Base-by-base conservation (phyloP, 2,797 vertebrate genomes). In the Acipenser transmontanus region DNA sequence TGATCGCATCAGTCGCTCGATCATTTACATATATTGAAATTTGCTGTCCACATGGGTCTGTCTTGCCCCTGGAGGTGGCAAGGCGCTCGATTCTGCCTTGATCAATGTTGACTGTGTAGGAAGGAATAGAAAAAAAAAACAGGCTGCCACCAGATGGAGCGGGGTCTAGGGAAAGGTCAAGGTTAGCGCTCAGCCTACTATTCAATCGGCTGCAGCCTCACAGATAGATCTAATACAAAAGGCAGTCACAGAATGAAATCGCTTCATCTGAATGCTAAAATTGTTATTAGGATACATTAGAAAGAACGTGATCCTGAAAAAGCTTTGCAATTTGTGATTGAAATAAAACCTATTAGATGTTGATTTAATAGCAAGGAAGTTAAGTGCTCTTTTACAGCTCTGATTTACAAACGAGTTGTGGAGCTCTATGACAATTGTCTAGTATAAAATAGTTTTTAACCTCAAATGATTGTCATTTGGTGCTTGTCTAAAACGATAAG, bases 61-160 rank as follows among this genome's bases (percentile, higher is more conserved):
- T 85, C 83, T 78, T 79, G 81, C 86, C 86, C 83, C 86, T 76
- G 79, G 80, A 89, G 87, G 83, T 82, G 86, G 84, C 69, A 71
- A 80, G 77, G 85, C 75, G 85, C 87, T 90, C 80, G 73, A 83
- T 89, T 87, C 80, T 63, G 84, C 91, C 92, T 89, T 93, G 93
- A 94, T 94, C 93, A 92, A 89, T 93, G 90, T 91, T 89, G 86
- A 81, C 86, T 89, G 86, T 81, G 87, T 89, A 84, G 84, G 82
- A 82, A 84, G 83, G 76, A 81, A 74, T 73, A 83, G 74, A 72
- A 75, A 54, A 54, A 54, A 54, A 8, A 77, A 68, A 47, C 85
- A 90, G 89, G 88, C 88, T 91, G 85, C 84, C 86, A 92, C 87
- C 92, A 94, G 93, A 94, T 94, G 93, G 92, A 93, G 90, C 83